phyloP scores from a whole-genome alignment of 2,797 vertebrate genomes.

The Lepus oiostolus region DNA sequence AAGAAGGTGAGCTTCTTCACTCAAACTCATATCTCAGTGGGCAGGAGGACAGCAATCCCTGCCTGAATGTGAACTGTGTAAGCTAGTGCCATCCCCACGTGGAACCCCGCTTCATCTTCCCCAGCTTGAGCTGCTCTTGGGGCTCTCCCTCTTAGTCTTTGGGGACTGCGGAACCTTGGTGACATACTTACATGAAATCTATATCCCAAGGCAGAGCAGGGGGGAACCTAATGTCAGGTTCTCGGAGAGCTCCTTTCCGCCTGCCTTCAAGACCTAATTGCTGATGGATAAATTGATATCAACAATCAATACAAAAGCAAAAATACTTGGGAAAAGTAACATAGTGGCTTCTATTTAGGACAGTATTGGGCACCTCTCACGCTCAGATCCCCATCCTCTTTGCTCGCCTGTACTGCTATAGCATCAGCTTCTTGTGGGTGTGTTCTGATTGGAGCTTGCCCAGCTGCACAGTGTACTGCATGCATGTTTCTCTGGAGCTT shows the following conservation, averaged over 20 bases:
- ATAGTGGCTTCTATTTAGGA: background rate
- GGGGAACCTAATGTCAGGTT: background rate
- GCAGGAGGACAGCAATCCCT: background rate
- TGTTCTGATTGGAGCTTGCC: background rate
- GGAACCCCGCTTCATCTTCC: background rate
- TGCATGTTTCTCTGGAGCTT: background rate
- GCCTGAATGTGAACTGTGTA: background rate
- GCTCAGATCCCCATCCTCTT: background rate
- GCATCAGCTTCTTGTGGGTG: background rate
- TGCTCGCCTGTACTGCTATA: background rate
- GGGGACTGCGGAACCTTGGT: background rate
- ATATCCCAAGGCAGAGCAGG: background rate
- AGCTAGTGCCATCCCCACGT: background rate
- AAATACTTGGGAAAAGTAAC: background rate
- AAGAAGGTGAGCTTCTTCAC: background rate
- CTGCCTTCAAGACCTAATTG: background rate
- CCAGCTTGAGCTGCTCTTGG: background rate
- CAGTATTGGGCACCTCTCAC: background rate
- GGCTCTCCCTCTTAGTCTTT: background rate
- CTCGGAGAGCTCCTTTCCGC: background rate
- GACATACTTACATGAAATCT: conserved; percentile 1
- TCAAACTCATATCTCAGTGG: background rate
- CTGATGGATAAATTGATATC: background rate
- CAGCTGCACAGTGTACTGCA: background rate
- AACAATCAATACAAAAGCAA: background rate